Percentiles rank a stretch among this genome's conserved stretches.
These are phyloP conservation scores for Sclerurus mexicanus DNA, from an alignment of 2,113 vertebrate genomes.

Conservation along the genomic window DNA sequence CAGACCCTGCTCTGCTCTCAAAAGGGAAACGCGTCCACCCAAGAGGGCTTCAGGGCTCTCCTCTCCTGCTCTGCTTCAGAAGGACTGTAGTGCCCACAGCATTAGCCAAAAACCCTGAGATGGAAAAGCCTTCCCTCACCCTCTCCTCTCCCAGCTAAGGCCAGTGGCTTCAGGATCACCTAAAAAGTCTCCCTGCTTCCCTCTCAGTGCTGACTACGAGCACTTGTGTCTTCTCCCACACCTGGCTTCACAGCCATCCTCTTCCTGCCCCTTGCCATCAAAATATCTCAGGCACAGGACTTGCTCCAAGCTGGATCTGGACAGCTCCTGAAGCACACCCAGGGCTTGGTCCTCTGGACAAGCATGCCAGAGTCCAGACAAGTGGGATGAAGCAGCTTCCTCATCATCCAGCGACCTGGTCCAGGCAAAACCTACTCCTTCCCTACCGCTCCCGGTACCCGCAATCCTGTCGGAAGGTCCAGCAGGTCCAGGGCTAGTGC, in stretches of 20 bases:
- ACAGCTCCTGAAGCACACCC: rapidly evolving
- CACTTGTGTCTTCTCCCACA: neutral
- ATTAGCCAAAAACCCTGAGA: neutral
- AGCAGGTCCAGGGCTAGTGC: neutral
- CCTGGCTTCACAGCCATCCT: neutral
- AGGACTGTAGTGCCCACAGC: neutral
- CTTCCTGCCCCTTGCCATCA: neutral
- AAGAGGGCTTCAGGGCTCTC: neutral
- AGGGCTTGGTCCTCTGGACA: neutral
- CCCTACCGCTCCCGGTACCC: neutral
- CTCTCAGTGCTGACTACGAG: rapidly evolving
- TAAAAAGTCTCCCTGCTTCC: neutral
- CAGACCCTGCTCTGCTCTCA: neutral
- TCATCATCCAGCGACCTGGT: neutral
- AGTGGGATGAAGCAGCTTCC: neutral
- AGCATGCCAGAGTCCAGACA: neutral
- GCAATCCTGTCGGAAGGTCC: neutral
- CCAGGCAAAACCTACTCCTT: neutral
- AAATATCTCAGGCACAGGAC: neutral
- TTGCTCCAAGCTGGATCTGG: neutral
- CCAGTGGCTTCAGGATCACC: neutral
- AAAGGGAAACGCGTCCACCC: neutral
- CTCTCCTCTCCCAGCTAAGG: neutral
- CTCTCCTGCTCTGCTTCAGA: neutral
- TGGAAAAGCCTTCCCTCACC: neutral